Evolutionary conservation across 2,888 invertebrate species (phyloP).

Genomic region (Copidosoma aretas): DNA sequence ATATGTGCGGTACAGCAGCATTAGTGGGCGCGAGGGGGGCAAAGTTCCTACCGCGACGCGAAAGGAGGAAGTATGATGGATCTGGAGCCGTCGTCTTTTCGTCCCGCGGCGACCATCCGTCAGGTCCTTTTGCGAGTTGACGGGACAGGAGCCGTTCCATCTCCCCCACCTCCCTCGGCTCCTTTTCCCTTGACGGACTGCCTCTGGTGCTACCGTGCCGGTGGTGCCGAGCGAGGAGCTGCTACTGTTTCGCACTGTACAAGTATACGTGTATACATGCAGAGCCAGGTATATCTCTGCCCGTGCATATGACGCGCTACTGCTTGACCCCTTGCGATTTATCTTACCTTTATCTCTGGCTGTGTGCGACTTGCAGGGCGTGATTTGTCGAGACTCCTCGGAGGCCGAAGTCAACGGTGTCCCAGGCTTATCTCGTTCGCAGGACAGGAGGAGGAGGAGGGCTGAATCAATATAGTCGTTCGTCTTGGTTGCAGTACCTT

Average conservation of each 20-base stretch:
- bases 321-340: constrained; percentile 28
- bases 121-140: constrained; percentile 59
- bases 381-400: constrained; percentile 33
- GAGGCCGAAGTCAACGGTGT: too few relatives aligned
- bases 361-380: constrained; percentile 3
- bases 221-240: too few relatives aligned
- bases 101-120: constrained; percentile 61
- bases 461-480: constrained; percentile 18
- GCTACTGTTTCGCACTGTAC: too few relatives aligned
- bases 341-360: constrained; percentile 35
- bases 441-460: background rate
- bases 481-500: too few relatives aligned
- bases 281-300: background rate
- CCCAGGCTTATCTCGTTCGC: too few relatives aligned
- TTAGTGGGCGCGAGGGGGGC: too few relatives aligned
- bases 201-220: constrained; percentile 13
- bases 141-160: constrained; percentile 45
- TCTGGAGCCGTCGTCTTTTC: constrained; percentile 55
- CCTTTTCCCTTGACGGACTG: background rate
- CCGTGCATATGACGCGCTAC: constrained; percentile 6
- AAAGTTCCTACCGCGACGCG: constrained; percentile 7
- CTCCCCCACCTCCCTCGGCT: constrained; percentile 24
- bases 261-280: background rate
- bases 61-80: constrained; percentile 55
- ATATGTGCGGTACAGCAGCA: too few relatives aligned